Evolutionary conservation across 2,113 vertebrate genomes (phyloP).

Genomic region (Chaetops frenatus): DNA sequence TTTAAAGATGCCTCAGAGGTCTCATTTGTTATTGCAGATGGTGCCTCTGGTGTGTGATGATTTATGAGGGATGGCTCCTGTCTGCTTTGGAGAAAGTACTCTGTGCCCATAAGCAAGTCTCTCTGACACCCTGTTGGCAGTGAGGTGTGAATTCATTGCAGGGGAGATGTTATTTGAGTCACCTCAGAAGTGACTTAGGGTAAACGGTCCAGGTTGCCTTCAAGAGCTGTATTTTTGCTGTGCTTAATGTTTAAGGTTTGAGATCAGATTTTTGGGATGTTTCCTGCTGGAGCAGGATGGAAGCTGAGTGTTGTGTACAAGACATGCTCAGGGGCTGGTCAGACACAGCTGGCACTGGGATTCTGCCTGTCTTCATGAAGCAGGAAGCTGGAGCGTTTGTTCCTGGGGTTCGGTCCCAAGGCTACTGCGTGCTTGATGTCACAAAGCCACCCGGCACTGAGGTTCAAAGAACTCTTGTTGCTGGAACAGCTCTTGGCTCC

Average conservation of each 20-base stretch:
- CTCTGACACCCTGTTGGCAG: background rate
- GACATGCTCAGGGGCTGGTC: accelerated
- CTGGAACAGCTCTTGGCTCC: background rate
- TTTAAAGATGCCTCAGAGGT: background rate
- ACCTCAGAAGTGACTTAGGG: background rate
- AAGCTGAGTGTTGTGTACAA: background rate
- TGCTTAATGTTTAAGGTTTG: background rate
- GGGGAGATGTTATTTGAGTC: background rate
- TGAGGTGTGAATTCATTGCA: background rate
- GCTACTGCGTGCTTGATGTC: background rate
- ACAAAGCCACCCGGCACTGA: background rate
- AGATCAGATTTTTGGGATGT: background rate
- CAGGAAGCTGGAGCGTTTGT: background rate
- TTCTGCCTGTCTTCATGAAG: background rate
- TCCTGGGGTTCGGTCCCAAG: accelerated
- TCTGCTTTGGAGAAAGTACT: background rate
- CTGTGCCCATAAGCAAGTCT: background rate
- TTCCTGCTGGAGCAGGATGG: background rate
- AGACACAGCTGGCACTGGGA: background rate
- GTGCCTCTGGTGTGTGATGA: background rate
- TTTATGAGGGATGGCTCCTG: background rate
- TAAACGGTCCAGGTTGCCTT: background rate
- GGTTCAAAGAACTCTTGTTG: background rate
- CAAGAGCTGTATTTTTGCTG: background rate
- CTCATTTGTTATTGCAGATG: background rate